Base-by-base conservation (phyloP, 2,113 vertebrate genomes). In the Semnornis frantzii region DNA sequence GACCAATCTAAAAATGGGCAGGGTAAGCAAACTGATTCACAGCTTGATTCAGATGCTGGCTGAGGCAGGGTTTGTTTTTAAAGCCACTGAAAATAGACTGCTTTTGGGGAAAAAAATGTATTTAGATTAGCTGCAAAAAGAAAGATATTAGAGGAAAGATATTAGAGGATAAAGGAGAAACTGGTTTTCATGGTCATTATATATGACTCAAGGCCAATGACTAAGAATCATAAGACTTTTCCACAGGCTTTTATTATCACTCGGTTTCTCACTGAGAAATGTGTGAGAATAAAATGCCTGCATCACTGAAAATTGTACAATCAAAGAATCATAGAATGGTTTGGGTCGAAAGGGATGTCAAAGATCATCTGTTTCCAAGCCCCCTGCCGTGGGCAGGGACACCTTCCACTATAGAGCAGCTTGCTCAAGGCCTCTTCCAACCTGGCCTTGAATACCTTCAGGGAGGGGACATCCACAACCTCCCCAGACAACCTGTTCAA, bases 161-260 rank as follows among this genome's bases (percentile, higher is more conserved):
- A 90, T 66, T 71, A 85, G 71, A 85, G 79, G 37, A 92, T 78
- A 62, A 62, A 66, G 60, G 37, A 92, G 42, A 94, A 97, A 83
- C 15, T 75, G 63, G 9, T 82, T 77, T 77, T 93, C 87, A 80
- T 57, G 70, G 28, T 90, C 5, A 39, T 92, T 86, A 57, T 34
- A 33, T 81, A 58, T 27, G 58, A 92, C 54, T 44, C 48, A 62
- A 17, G 48, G 58, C 28, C 18, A 71, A 64, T 33, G 31, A 77
- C 60, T 48, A 81, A 74, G 30, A 83, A 31, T 57, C 24, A 12
- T 60, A 89, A 63, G 39, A 21, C 72, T 69, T 92, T 54, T 34
- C 60, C 55, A 48, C 31, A 79, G 66, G 75, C 21, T 80, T 82
- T 73, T 68, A 63, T 59, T 82, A 91, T 34, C 66, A 52, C 37